Conservation (phyloP, 2,888 invertebrate species). For the Cosmorhoe ocellata region DNA sequence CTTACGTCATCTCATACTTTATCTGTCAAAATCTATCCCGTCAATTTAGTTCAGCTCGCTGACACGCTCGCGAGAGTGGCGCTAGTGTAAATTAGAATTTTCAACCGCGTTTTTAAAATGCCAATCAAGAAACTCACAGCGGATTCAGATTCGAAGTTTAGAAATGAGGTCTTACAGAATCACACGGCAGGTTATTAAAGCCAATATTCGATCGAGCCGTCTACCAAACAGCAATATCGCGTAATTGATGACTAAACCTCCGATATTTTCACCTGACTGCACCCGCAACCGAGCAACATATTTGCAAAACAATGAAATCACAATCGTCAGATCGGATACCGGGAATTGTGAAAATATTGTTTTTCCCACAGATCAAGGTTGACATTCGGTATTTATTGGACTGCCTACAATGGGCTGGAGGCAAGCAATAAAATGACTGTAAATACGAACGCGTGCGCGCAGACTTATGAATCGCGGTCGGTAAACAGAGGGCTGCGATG, state of each 20-base stretch:
- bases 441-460: slow-evolving; percentile 29
- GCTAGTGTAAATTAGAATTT: too few species aligned
- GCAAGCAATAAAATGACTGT: slow-evolving; percentile 31
- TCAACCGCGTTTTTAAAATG: too few species aligned
- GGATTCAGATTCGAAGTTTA: too few species aligned
- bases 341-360: slow-evolving; percentile 52
- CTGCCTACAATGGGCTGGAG: slow-evolving; percentile 24
- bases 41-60: too few species aligned
- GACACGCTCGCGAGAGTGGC: too few species aligned
- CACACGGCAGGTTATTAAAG: neutral
- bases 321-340: slow-evolving; percentile 12
- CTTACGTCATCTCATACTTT: too few species aligned
- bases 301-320: slow-evolving; percentile 32
- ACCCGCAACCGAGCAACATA: slow-evolving; percentile 37
- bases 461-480: slow-evolving; percentile 43
- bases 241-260: slow-evolving; percentile 1
- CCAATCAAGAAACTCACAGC: too few species aligned
- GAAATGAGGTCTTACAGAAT: too few species aligned
- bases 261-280: slow-evolving; percentile 16
- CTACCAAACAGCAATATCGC: slow-evolving; percentile 6
- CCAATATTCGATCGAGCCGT: neutral
- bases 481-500: slow-evolving; percentile 59
- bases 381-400: slow-evolving; percentile 30
- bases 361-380: slow-evolving; percentile 36
- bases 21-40: too few species aligned